A percentile compares a stretch with the other conserved stretches of the same genome.
These are phyloP conservation scores for Zaprionus nigranus DNA, from an alignment of 1,140 invertebrate genomes.

Conservation along the genomic window DNA sequence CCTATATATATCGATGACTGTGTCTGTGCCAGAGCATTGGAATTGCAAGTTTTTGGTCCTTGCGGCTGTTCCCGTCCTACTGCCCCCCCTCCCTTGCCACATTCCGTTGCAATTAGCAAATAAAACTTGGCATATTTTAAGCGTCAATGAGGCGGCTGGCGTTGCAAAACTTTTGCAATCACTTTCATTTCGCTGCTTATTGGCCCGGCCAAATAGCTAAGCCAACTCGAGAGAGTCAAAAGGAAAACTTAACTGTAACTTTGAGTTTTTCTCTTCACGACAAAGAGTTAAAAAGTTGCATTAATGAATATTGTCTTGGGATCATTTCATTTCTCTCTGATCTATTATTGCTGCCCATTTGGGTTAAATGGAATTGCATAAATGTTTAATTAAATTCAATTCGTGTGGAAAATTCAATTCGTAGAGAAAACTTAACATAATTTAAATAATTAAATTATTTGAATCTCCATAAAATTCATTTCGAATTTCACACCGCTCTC, in stretches of 20 bases:
- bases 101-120: slow-evolving; percentile 76
- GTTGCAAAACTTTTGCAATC: slow-evolving; percentile 70
- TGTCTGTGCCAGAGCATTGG: slow-evolving; percentile 35
- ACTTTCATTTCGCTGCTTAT: slow-evolving; percentile 74
- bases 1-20: slow-evolving; percentile 3
- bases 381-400: neutral
- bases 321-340: neutral
- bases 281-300: slow-evolving; percentile 2
- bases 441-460: too few species aligned
- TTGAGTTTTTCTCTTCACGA: neutral
- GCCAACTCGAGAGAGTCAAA: neutral
- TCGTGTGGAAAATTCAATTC: too few species aligned
- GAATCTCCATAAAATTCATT: too few species aligned
- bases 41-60: slow-evolving; percentile 72
- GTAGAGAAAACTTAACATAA: too few species aligned
- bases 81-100: slow-evolving; percentile 20
- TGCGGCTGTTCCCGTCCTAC: slow-evolving; percentile 52
- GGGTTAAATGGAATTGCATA: neutral
- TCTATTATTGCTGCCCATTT: neutral
- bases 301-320: slow-evolving; percentile 1
- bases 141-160: slow-evolving; percentile 62
- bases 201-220: slow-evolving; percentile 30
- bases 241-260: neutral
- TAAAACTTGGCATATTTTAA: slow-evolving; percentile 79
- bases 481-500: too few species aligned